These are phyloP conservation scores for Passer domesticus DNA, from an alignment of 2,113 vertebrate species.

Conservation along the genomic window DNA sequence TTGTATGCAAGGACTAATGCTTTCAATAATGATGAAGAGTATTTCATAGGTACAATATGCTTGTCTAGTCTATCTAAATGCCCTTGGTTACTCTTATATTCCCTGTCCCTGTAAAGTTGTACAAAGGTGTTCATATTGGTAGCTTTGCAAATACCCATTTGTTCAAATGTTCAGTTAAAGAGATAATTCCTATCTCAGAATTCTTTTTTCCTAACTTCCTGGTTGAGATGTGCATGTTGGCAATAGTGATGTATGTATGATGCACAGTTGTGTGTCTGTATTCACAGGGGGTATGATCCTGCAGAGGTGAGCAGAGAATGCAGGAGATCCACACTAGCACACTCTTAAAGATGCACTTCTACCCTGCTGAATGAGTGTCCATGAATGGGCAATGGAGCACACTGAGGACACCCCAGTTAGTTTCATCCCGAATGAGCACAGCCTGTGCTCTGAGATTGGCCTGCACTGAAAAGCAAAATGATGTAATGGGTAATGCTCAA, in stretches of 20 bases:
- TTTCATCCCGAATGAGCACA: background rate
- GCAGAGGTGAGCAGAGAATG: background rate
- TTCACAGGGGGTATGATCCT: background rate
- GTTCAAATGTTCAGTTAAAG: background rate
- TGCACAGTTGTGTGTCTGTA: background rate
- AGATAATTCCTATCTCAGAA: background rate
- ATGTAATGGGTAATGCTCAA: background rate
- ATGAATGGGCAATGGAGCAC: background rate
- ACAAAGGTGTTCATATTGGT: background rate
- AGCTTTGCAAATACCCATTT: background rate
- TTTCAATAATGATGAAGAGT: background rate
- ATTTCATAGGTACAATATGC: background rate
- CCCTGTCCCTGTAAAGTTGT: background rate
- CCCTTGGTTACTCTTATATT: background rate
- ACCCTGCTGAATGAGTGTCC: background rate
- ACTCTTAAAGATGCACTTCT: background rate
- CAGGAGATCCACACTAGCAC: background rate
- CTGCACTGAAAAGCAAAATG: background rate
- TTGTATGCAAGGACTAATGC: background rate
- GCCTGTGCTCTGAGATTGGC: background rate
- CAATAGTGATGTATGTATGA: accelerated
- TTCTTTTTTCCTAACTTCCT: background rate
- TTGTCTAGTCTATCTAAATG: background rate
- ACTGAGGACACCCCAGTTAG: background rate
- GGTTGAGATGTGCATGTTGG: background rate